These are phyloP conservation scores for Plecturocebus donacophilus DNA, from an alignment of 2,113 vertebrate species.

Conservation along the genomic window DNA sequence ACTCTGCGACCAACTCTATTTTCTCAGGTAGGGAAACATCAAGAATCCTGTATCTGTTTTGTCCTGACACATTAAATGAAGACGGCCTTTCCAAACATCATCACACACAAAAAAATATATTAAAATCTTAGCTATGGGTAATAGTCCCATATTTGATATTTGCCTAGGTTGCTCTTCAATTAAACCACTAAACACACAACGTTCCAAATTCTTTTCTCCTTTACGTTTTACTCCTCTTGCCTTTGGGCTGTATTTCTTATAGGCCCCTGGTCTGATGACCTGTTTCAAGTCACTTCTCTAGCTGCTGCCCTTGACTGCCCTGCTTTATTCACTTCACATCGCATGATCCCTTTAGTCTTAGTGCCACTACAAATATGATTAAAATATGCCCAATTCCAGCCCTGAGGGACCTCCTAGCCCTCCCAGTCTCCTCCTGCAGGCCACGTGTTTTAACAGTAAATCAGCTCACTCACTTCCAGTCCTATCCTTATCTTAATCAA, in stretches of 20 bases:
- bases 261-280: neutral
- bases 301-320: neutral
- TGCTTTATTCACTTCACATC: conserved; percentile 20
- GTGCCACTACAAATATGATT: neutral
- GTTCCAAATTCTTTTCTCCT: neutral
- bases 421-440: neutral
- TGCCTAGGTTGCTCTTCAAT: neutral
- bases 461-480: neutral
- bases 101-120: neutral
- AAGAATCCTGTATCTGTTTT: neutral
- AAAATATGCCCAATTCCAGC: neutral
- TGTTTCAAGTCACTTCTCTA: conserved; percentile 42
- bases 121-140: neutral
- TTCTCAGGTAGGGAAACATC: neutral
- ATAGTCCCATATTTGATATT: conserved; percentile 16
- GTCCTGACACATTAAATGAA: neutral
- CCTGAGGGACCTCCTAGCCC: neutral
- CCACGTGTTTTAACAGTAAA: conserved; percentile 1
- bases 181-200: neutral
- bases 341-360: neutral
- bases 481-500: neutral
- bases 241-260: neutral
- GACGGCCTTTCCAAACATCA: neutral
- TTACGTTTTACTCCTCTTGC: neutral
- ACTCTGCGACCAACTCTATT: neutral